Base-by-base conservation (phyloP, 2,888 invertebrate genomes). In the Hydropsyche betteni region DNA sequence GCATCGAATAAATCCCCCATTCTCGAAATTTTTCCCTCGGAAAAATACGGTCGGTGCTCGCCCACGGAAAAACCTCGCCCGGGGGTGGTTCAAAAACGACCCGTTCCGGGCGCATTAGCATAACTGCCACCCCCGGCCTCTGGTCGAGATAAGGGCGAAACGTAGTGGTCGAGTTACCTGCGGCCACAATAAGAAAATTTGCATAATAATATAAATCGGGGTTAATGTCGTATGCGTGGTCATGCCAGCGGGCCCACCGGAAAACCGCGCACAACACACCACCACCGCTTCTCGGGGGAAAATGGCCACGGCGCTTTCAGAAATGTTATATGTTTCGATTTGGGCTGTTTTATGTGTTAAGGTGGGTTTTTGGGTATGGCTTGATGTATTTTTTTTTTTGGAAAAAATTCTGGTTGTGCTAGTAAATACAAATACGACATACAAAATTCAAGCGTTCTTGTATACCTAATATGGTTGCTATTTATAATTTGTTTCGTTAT, bases 201-300 rank as follows among this genome's bases (percentile, higher is more conserved):
- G 82, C 85, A 85, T 85, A 85, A 85, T 84, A 85, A 84, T 84
- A 84, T 85, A 85, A 85, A 85, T 85, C 84, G 84, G 84, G 84
- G 84, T 84, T 85, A 85, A 85, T 85, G 84, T 83, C 83, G 83
- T 83, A 84, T 84, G 85, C 85, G 85, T 83, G 84, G 83, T 82
- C 76, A 76, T 81, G 74, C 74, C 70, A 74, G 71, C 61, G 74
- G 72, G 10, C 36, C 64, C 36, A 64, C 64, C 64, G 64, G 64
- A 64, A 64, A 64, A 64, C 64, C 64, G 33, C 64, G 16, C 55
- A 14, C 55, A 14, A n/a, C 55, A 55, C 16, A 55, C 55, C 55
- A 55, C 55, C 55, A 55, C 34, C 44, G 44, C 44, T 44, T 44
- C 10, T 10, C 44, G 7, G 10, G 8, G 34, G 64, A 64, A 64